Evolutionary conservation across 2,888 invertebrate genomes (phyloP).

Genomic region (Acrobasis consociella): DNA sequence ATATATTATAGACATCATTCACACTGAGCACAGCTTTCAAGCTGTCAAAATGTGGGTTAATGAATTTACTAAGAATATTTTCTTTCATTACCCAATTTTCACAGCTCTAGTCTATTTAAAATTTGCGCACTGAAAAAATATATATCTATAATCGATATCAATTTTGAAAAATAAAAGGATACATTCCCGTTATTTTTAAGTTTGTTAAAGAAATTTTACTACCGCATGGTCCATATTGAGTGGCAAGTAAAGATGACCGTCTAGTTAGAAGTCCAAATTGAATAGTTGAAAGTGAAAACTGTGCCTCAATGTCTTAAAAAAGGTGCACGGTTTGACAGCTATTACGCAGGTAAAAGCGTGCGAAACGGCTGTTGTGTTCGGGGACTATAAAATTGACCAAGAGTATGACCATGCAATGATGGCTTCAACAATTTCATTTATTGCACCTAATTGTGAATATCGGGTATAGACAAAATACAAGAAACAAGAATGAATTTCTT

Average conservation of each 20-base stretch:
- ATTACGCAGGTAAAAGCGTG: slow-evolving; percentile 19
- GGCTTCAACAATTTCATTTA: neutral
- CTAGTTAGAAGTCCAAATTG: slow-evolving; percentile 5
- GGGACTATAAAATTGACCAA: slow-evolving; percentile 11
- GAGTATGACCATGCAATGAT: slow-evolving; percentile 10
- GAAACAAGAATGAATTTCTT: neutral
- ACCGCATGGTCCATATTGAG: neutral
- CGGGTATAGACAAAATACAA: neutral
- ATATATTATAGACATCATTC: too few species aligned
- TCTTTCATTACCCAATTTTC: too few species aligned
- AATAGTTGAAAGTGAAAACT: slow-evolving; percentile 20
- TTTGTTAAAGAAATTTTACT: too few species aligned
- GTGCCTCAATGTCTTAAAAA: slow-evolving; percentile 3
- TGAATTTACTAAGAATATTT: too few species aligned
- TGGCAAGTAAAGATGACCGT: neutral
- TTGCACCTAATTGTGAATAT: neutral
- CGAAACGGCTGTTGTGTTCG: slow-evolving; percentile 17
- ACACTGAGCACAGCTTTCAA: too few species aligned
- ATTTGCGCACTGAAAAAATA: too few species aligned
- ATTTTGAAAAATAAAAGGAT: too few species aligned
- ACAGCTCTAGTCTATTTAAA: too few species aligned
- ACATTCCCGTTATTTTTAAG: too few species aligned
- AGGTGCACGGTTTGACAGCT: slow-evolving; percentile 21
- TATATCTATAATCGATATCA: too few species aligned
- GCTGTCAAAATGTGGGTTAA: too few species aligned